Base-by-base conservation (phyloP, 2,888 invertebrate species). In the Fissipunctia ypsillon region DNA sequence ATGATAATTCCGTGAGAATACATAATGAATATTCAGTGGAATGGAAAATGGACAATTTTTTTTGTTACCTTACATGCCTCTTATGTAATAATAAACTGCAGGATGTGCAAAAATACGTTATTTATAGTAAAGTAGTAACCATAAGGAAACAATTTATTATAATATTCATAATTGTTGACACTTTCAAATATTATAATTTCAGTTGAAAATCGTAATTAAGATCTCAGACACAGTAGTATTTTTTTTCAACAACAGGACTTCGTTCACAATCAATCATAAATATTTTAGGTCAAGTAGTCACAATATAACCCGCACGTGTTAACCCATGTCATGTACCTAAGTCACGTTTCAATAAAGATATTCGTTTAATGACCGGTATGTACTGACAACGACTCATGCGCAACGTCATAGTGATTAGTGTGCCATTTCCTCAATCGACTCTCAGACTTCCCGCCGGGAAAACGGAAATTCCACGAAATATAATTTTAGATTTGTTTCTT, bases 11-110 rank as follows among this genome's bases (percentile, higher is more conserved):
- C 77, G 61, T 81, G 67, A 76, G 77, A 81, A 76, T 4, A 31
- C 63, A 76, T 61, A 65, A 76, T 66, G 76, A 48, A 75, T 76
- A 81, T 75, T 64, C 76, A 41, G 61, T 25, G 56, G 66, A 66
- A 81, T 66, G 76, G 81, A 81, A 81, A 76, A 76, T 50, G 31
- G 41, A 28, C 28, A 76, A 77, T 77, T 77, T 81, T n/a, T 81
- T 77, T 66, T 81, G 60, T 76, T 60, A 81, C 35, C 43, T 65
- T 56, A 25, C 22, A 60, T n/a, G 35, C 9, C 35, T 50, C 59
- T 77, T 77, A 77, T 61, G 50, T 56, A 61, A n/a, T n/a, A n/a
- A n/a, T n/a, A n/a, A n/a, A 76, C 19, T 43, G 4, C 19, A 61
- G 50, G 60, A 76, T 61, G 54, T 50, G 22, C 28, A 50, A 50